phyloP scores from a whole-genome alignment of 2,113 vertebrate species.

The Clupea harengus region DNA sequence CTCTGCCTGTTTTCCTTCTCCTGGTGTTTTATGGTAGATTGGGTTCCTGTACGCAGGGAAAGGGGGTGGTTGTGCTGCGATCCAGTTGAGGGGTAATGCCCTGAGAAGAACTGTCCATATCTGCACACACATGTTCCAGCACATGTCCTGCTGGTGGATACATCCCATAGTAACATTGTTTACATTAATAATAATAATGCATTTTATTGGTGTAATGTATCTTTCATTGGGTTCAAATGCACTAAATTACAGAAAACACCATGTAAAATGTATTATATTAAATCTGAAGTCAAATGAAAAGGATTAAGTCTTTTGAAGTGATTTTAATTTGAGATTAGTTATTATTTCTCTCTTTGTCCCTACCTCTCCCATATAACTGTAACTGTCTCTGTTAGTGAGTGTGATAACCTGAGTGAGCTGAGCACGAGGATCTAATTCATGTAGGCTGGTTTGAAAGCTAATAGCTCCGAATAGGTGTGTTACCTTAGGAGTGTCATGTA shows the following conservation, averaged over 20 bases:
- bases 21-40: constrained; percentile 54
- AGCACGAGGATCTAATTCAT: background rate
- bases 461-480: background rate
- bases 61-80: background rate
- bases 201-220: background rate
- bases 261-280: background rate
- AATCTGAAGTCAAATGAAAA: background rate
- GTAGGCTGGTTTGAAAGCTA: background rate
- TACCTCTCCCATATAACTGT: background rate
- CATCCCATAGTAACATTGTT: background rate
- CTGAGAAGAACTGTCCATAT: background rate
- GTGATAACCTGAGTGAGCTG: background rate
- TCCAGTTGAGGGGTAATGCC: background rate
- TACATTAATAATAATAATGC: background rate
- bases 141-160: background rate
- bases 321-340: background rate
- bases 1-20: constrained; percentile 56
- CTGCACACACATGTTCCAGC: background rate
- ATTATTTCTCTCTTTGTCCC: background rate
- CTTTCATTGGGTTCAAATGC: background rate
- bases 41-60: constrained; percentile 41
- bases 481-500: background rate
- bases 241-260: background rate
- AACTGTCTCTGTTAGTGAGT: background rate
- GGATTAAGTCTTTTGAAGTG: too few relatives aligned